Base-by-base conservation (phyloP, 2,113 vertebrate species). In the Eretmochelys imbricata region DNA sequence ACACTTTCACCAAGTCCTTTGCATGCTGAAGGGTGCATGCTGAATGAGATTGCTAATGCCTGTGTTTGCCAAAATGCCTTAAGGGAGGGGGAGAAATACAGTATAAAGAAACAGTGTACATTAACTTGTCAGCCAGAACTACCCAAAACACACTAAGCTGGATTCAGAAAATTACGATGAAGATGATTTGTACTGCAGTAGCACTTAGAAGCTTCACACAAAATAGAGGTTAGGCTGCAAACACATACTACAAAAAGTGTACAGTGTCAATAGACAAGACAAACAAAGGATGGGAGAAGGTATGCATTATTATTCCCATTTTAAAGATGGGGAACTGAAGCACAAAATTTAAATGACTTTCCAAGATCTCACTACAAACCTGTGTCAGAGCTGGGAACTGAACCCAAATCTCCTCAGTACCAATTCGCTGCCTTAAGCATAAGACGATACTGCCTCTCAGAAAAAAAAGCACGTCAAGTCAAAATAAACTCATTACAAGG, bases 21-120 rank as follows among this genome's bases (percentile, higher is more conserved):
- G 0, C 2, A 6, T 10, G 0, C 0, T 22, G 13, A 24, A 0
- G 0, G 50, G 24, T 0, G 22, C 65, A 38, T 38, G 51, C 42
- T 17, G 12, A 48, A 25, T 3, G 14, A 84, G 81, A 91, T 85
- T 89, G 91, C 82, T 35, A 69, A 48, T 3, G 24, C 16, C 53
- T 95, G 25, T 4, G 35, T 88, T 82, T 86, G 53, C 79, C 85
- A 54, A 87, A 93, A 95, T 4, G 57, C 22, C 5, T 22, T 94
- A 86, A 89, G 8, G 38, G 27, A 25, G n/a, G 22, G 0, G 5
- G 5, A 78, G 76, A 94, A 72, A 4, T 0, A 11, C 22, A 79
- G 1, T 6, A 10, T 8, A 49, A 90, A 42, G 24, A 3, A 25
- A 48, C 94, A 84, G 20, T 0, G 0, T 13, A 82, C 80, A 88